Percentiles rank a stretch among this genome's conserved stretches.
These are phyloP conservation scores for Heliconius erato DNA, from an alignment of 2,888 invertebrate genomes.

Conservation along the genomic window DNA sequence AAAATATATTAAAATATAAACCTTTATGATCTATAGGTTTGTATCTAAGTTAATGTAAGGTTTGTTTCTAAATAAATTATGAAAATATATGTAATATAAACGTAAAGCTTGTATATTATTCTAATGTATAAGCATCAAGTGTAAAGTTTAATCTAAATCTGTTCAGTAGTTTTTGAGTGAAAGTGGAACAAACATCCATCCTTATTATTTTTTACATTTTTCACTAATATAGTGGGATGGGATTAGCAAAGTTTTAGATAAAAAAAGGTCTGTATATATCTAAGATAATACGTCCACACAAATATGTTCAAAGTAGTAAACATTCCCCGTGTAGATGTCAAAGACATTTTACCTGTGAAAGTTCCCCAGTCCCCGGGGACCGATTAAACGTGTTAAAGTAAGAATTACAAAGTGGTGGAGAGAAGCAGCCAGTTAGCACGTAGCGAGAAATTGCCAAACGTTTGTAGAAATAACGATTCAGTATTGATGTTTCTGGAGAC, in stretches of 20 bases:
- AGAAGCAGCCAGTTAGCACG: constrained; percentile 82
- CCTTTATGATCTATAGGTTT: neutral
- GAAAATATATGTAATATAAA: neutral
- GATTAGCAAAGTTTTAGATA: neutral
- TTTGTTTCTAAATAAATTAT: neutral
- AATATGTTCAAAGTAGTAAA: neutral
- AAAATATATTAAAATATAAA: neutral
- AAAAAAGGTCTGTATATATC: too few species aligned
- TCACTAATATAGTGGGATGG: neutral
- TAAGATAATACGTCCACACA: neutral
- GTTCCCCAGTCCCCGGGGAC: constrained; percentile 66
- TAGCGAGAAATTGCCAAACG: constrained; percentile 76
- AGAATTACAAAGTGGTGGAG: constrained; percentile 80
- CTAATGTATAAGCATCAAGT: too few species aligned
- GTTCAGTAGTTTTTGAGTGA: too few species aligned
- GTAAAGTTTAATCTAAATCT: too few species aligned
- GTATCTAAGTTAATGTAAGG: neutral
- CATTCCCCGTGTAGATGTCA: constrained; percentile 20
- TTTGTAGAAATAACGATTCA: constrained; percentile 67
- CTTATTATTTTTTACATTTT: too few species aligned
- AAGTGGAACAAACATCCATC: too few species aligned
- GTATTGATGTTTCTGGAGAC: constrained; percentile 42
- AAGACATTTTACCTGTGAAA: constrained; percentile 43
- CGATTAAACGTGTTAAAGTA: constrained; percentile 85
- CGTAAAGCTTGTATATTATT: too few species aligned